A percentile compares a stretch with the other conserved stretches of the same genome.
Conservation (phyloP, 2,888 invertebrate species). For the Campoplex capitator region DNA sequence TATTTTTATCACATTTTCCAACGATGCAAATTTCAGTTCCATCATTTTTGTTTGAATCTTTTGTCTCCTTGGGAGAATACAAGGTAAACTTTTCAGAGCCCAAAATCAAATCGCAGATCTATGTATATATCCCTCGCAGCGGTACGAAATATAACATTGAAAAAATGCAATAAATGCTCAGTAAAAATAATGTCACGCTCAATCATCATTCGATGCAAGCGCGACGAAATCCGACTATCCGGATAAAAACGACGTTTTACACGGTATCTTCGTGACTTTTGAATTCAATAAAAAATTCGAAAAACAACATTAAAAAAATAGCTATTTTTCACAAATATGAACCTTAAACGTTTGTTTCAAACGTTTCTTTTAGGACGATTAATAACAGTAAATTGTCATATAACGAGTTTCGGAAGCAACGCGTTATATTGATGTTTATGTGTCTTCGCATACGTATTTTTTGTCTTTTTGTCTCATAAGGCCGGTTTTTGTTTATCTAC, state of each 20-base stretch:
- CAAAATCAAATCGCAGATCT: slow-evolving; percentile 44
- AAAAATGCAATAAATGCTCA: slow-evolving; percentile 50
- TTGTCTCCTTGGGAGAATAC: background rate
- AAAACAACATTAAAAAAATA: background rate
- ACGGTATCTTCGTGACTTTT: background rate
- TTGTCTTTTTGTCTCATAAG: slow-evolving; percentile 32
- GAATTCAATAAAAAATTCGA: slow-evolving; percentile 5
- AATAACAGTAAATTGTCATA: slow-evolving; percentile 31
- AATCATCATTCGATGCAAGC: slow-evolving; percentile 16
- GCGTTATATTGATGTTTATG: background rate
- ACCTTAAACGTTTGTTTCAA: background rate
- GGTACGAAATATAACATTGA: slow-evolving; percentile 52
- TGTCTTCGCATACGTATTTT: background rate
- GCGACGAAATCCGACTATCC: background rate
- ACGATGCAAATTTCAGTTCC: background rate
- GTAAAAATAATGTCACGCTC: slow-evolving; percentile 48
- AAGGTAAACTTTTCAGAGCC: slow-evolving; percentile 13
- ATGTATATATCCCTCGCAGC: slow-evolving; percentile 30
- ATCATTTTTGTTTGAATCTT: background rate
- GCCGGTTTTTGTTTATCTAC: slow-evolving; percentile 54
- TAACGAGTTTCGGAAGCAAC: slow-evolving; percentile 45
- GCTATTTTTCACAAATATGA: background rate
- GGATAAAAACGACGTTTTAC: background rate
- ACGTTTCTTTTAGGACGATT: slow-evolving; percentile 10
- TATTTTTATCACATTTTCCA: background rate